Percentiles rank a stretch among this genome's conserved stretches.
phyloP scores from a whole-genome alignment of 2,888 invertebrate genomes.

The Amphipyra tragopoginis region DNA sequence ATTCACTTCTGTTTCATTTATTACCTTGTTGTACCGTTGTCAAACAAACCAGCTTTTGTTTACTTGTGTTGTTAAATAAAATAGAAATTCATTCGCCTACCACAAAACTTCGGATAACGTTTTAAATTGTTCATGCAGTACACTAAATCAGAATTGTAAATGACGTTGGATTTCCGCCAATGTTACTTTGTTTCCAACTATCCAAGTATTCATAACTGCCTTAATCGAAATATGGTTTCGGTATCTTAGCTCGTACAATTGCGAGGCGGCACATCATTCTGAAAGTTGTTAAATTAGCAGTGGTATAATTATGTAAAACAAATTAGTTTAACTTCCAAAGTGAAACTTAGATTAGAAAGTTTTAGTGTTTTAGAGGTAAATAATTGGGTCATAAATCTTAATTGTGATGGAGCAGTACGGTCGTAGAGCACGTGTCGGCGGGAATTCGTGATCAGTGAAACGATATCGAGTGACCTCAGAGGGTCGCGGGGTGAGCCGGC shows the following conservation, averaged over 20 bases:
- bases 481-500: constrained; percentile 71
- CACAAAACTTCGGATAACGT: constrained; percentile 67
- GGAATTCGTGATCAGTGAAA: constrained; percentile 78
- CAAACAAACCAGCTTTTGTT: constrained; percentile 64
- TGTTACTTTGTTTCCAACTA: constrained; percentile 81
- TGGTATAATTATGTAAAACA: constrained; percentile 48
- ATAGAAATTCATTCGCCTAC: constrained; percentile 55
- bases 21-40: constrained; percentile 66
- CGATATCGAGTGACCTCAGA: constrained; percentile 79
- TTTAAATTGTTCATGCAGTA: constrained; percentile 79
- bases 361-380: constrained; percentile 55
- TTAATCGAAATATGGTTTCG: constrained; percentile 73
- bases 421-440: constrained; percentile 73
- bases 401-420: constrained; percentile 61
- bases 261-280: constrained; percentile 35
- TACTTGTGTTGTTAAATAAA: constrained; percentile 58
- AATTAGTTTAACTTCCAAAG: constrained; percentile 46
- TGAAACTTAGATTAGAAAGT: constrained; percentile 56
- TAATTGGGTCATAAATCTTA: constrained; percentile 70
- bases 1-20: constrained; percentile 70
- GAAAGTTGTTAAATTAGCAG: constrained; percentile 31
- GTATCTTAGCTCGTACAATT: constrained; percentile 60
- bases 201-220: constrained; percentile 73
- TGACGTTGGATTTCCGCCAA: constrained; percentile 85
- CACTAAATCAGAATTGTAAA: constrained; percentile 83